A percentile compares a stretch with the other conserved stretches of the same genome.
Evolutionary conservation across 2,113 vertebrate genomes (phyloP).

Genomic region (Nothoprocta pentlandii): DNA sequence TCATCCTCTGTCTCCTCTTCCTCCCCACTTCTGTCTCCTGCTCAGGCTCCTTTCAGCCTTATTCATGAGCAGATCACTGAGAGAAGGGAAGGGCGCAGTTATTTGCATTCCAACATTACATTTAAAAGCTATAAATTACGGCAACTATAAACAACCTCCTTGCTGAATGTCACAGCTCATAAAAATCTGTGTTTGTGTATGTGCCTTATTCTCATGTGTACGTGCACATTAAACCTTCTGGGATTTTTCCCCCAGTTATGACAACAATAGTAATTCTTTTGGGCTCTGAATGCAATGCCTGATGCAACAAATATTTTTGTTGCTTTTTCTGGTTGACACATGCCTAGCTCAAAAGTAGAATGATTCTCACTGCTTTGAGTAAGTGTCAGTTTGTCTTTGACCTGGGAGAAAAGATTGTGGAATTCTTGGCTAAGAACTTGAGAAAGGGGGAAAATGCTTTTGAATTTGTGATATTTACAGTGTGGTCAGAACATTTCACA

Average conservation of each 20-base stretch:
- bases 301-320: neutral
- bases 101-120: slow-evolving; percentile 76
- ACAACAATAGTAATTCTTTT: slow-evolving; percentile 36
- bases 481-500: neutral
- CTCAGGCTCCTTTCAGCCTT: slow-evolving; percentile 69
- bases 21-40: slow-evolving; percentile 45
- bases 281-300: neutral
- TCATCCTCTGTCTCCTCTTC: slow-evolving; percentile 55
- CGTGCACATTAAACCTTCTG: neutral
- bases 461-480: neutral
- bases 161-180: slow-evolving; percentile 66
- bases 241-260: slow-evolving; percentile 38
- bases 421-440: neutral
- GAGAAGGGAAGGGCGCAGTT: neutral
- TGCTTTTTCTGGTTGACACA: neutral
- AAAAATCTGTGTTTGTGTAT: slow-evolving; percentile 66
- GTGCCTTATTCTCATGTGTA: neutral
- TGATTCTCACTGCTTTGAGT: neutral
- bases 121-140: slow-evolving; percentile 80
- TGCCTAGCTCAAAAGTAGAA: neutral
- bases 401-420: neutral
- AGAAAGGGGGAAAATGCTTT: neutral
- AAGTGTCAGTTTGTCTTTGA: neutral
- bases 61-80: slow-evolving; percentile 76
- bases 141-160: slow-evolving; percentile 78